A percentile compares a stretch with the other conserved stretches of the same genome.
These are phyloP conservation scores for Enchytraeus crypticus DNA, from an alignment of 2,888 invertebrate genomes.

Conservation along the genomic window DNA sequence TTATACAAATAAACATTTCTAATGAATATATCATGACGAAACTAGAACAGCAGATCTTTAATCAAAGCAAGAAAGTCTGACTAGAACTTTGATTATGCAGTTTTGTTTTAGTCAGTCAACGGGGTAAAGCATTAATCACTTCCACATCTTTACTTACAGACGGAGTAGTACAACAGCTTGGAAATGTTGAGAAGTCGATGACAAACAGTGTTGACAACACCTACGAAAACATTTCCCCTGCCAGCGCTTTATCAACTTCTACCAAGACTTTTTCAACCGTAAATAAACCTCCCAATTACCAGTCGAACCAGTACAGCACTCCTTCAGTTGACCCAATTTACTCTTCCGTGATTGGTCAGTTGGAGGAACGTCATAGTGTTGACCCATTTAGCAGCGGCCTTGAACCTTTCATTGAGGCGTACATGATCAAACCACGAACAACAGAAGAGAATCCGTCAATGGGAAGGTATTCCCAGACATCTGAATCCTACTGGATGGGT, in stretches of 20 bases:
- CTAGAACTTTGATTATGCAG: too few relatives aligned
- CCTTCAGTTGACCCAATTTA: too few relatives aligned
- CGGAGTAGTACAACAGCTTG: not conserved
- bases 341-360: too few relatives aligned
- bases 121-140: too few relatives aligned
- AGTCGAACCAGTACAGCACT: not conserved
- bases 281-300: not conserved
- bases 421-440: slow-evolving; percentile 6
- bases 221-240: slow-evolving; percentile 9
- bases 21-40: too few relatives aligned
- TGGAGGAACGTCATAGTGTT: not conserved
- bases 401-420: slow-evolving; percentile 7
- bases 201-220: slow-evolving; percentile 3
- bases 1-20: too few relatives aligned
- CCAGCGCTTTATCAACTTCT: not conserved
- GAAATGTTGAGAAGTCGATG: not conserved
- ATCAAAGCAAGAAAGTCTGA: too few relatives aligned
- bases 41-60: too few relatives aligned
- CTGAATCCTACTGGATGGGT: slow-evolving; percentile 3
- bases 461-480: not conserved
- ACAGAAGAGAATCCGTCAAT: not conserved
- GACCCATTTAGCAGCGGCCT: not conserved
- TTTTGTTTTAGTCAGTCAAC: too few relatives aligned
- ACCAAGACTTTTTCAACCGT: not conserved
- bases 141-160: too few relatives aligned